Percentiles rank a stretch among this genome's conserved stretches.
These are phyloP conservation scores for Siphamia tubifer DNA, from an alignment of 2,113 vertebrate genomes.

Conservation along the genomic window DNA sequence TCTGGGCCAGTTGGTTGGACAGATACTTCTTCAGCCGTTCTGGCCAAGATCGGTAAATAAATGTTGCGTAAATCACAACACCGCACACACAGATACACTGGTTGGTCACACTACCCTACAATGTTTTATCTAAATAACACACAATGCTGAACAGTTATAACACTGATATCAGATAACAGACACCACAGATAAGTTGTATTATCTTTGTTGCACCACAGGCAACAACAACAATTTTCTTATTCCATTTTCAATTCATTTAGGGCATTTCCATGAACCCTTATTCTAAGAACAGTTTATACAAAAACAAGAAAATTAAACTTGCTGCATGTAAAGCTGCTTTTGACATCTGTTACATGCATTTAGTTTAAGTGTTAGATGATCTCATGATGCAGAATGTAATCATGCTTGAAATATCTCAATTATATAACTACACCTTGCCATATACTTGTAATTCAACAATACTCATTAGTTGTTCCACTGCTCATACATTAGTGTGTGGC, in stretches of 20 bases:
- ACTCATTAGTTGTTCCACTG: not conserved
- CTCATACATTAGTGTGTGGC: not conserved
- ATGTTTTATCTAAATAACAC: conserved; percentile 14
- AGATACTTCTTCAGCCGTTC: conserved; percentile 7
- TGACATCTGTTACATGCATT: not conserved
- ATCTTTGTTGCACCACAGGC: not conserved
- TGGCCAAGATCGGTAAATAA: conserved; percentile 27
- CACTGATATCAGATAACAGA: not conserved
- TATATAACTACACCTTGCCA: not conserved
- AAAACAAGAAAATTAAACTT: not conserved
- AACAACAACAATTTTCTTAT: conserved; percentile 1
- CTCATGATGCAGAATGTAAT: too few species aligned
- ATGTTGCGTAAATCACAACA: conserved; percentile 35
- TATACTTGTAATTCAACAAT: too few species aligned
- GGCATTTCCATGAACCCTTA: not conserved
- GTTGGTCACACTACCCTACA: not conserved
- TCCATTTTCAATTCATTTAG: not conserved
- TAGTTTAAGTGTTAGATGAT: not conserved
- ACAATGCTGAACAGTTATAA: not conserved
- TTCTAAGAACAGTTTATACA: not conserved
- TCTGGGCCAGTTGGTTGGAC: conserved; percentile 22
- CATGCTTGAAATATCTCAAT: not conserved
- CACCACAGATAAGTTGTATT: not conserved
- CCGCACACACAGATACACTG: not conserved
- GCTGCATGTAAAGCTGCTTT: not conserved